phyloP scores from a whole-genome alignment of 2,888 invertebrate genomes.

The Synergus umbraculus region DNA sequence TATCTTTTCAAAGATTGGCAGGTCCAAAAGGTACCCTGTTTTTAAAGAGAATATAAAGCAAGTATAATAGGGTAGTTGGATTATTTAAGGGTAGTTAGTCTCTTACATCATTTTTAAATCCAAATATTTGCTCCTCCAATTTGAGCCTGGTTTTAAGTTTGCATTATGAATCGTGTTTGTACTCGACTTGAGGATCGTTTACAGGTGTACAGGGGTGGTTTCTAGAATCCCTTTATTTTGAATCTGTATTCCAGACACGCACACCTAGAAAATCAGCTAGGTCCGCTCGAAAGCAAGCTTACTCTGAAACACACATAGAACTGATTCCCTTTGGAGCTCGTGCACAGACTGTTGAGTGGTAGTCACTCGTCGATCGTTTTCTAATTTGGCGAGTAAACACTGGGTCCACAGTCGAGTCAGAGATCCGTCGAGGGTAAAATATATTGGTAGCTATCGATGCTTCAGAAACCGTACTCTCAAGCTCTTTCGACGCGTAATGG shows the following conservation, averaged over 20 bases:
- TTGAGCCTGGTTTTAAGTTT: conserved; percentile 26
- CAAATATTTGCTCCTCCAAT: conserved; percentile 15
- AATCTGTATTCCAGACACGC: conserved; percentile 27
- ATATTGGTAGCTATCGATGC: conserved; percentile 50
- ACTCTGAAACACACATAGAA: conserved; percentile 44
- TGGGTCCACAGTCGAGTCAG: conserved; percentile 57
- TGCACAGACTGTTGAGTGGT: conserved; percentile 59
- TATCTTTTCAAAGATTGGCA: too few relatives aligned
- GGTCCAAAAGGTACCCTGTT: not conserved
- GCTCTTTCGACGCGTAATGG: conserved; percentile 42
- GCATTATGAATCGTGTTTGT: conserved; percentile 32
- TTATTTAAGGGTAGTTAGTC: not conserved
- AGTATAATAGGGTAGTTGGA: not conserved
- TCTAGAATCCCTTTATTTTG: conserved; percentile 36
- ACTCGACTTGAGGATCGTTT: conserved; percentile 34
- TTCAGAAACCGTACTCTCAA: conserved; percentile 47
- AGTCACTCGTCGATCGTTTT: conserved; percentile 75
- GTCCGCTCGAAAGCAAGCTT: conserved; percentile 17
- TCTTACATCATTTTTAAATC: not conserved
- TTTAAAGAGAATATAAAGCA: not conserved
- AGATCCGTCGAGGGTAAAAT: conserved; percentile 42
- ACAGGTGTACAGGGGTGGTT: conserved; percentile 32
- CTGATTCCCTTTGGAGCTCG: conserved; percentile 64
- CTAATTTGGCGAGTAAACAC: conserved; percentile 76
- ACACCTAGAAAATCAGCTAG: not conserved